Conservation (phyloP, 1,140 invertebrate species). For the Eurosta solidaginis region DNA sequence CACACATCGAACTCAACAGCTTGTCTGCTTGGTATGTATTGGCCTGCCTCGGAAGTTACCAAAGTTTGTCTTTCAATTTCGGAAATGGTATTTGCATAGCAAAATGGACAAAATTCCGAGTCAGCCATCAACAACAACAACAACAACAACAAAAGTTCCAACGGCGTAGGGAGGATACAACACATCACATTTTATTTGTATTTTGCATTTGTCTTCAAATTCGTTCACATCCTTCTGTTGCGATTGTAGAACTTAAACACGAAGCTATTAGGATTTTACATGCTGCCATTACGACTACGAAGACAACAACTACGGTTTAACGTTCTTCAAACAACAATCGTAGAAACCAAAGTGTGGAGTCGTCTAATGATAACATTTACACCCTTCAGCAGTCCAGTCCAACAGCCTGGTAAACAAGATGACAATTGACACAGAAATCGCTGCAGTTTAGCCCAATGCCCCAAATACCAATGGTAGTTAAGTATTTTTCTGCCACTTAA, state of each 20-base stretch:
- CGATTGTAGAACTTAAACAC: too few relatives aligned
- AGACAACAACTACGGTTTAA: too few relatives aligned
- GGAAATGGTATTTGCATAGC: conserved; percentile 59
- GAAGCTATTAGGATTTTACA: neutral
- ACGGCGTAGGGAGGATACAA: neutral
- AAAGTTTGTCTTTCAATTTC: conserved; percentile 60
- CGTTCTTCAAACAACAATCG: too few relatives aligned
- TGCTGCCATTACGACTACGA: neutral
- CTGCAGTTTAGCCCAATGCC: conserved; percentile 26
- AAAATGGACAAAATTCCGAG: conserved; percentile 4
- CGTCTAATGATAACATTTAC: neutral
- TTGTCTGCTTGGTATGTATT: neutral
- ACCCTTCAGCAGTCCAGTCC: too few relatives aligned
- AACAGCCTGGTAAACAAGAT: conserved; percentile 7
- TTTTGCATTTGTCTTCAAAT: conserved; percentile 9
- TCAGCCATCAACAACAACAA: too few relatives aligned
- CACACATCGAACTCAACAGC: neutral
- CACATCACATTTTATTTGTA: neutral
- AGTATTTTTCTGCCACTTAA: neutral
- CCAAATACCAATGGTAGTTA: too few relatives aligned
- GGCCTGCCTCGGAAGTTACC: conserved; percentile 37
- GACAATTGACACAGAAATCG: conserved; percentile 25
- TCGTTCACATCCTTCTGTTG: neutral
- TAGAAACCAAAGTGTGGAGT: neutral
- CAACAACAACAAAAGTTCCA: too few relatives aligned